Percentiles rank a stretch among this genome's conserved stretches.
Conservation (phyloP, 1,140 invertebrate species). For the Oncopodura yosiiana region DNA sequence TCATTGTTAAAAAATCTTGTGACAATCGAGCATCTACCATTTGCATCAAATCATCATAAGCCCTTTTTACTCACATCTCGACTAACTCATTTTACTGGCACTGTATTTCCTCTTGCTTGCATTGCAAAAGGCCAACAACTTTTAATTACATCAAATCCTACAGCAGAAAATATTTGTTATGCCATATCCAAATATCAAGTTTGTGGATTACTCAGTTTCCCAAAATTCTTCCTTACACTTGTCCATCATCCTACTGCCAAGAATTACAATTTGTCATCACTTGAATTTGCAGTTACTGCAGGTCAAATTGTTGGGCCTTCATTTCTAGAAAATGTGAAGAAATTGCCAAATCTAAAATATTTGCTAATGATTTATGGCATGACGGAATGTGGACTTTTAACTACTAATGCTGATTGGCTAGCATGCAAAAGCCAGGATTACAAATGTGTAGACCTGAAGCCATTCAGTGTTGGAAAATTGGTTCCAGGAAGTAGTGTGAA, state of each 20-base stretch:
- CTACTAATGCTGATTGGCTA: constrained; percentile 2
- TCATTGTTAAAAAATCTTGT: too few relatives aligned
- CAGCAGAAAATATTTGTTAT: constrained; percentile 5
- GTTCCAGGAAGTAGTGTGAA: constrained; percentile 3
- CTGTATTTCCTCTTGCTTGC: constrained; percentile 8
- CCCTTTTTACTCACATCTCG: constrained; percentile 2
- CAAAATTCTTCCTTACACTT: constrained; percentile 11
- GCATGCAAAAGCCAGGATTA: not conserved
- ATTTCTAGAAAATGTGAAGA: not conserved
- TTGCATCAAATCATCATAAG: too few relatives aligned
- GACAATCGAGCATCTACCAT: too few relatives aligned
- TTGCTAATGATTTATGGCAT: constrained; percentile 25
- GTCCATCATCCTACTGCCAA: not conserved
- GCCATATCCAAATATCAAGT: constrained; percentile 9
- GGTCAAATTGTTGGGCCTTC: constrained; percentile 9
- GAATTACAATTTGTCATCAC: not conserved
- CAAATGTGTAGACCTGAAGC: constrained; percentile 1
- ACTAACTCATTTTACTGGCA: constrained; percentile 13
- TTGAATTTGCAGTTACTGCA: not conserved
- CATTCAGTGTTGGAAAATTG: constrained; percentile 9
- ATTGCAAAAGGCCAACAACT: constrained; percentile 5
- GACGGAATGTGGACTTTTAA: constrained; percentile 23
- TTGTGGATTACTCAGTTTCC: constrained; percentile 10
- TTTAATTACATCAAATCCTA: not conserved
- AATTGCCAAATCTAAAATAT: not conserved